Evolutionary conservation across 2,113 vertebrate genomes (phyloP).

Genomic region (Ploceus nigricollis): DNA sequence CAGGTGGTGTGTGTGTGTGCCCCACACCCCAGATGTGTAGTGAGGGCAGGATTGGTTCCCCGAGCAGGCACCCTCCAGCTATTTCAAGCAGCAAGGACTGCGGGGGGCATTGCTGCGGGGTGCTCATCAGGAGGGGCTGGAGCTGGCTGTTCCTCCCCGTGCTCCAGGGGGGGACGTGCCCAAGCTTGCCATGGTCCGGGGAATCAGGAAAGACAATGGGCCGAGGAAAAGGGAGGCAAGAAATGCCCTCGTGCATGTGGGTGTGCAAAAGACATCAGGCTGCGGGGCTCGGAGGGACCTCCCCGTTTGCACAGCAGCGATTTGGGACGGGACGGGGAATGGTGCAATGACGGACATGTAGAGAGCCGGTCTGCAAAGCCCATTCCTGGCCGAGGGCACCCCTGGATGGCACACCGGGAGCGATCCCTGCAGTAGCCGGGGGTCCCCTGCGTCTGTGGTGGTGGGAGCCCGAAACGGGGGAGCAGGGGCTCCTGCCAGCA

Average conservation of each 20-base stretch:
- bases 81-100: neutral
- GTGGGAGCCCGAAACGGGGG: neutral
- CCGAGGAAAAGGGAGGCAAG: neutral
- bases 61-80: neutral
- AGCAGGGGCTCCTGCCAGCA: neutral
- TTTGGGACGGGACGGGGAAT: neutral
- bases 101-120: rapidly evolving
- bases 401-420: too few relatives aligned
- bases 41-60: neutral
- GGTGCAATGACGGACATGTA: rapidly evolving
- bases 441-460: neutral
- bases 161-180: rapidly evolving
- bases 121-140: neutral
- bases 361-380: neutral
- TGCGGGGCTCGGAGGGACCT: too few relatives aligned
- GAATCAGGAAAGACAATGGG: neutral
- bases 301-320: neutral
- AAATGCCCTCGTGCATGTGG: rapidly evolving
- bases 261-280: too few relatives aligned
- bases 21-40: neutral
- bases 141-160: neutral
- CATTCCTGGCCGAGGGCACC: neutral
- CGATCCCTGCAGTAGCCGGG: neutral
- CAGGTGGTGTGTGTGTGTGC: neutral
- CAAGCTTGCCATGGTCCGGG: rapidly evolving